Percentiles rank a stretch among this genome's conserved stretches.
These are phyloP conservation scores for Eurystomus gularis DNA, from an alignment of 2,113 vertebrate genomes.

Conservation along the genomic window DNA sequence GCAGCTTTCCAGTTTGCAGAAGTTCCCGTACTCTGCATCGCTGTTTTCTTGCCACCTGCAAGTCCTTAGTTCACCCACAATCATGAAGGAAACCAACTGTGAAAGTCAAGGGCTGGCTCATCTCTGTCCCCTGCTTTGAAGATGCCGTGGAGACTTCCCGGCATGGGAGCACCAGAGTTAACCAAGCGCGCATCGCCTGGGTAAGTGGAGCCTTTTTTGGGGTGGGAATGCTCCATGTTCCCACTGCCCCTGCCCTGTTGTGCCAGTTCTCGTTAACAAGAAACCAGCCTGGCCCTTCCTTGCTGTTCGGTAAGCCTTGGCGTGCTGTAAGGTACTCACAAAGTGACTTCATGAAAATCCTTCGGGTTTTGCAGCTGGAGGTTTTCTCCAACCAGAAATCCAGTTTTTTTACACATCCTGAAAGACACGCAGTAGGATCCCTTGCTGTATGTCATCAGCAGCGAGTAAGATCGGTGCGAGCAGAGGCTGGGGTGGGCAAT, in stretches of 20 bases:
- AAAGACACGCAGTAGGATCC: conserved; percentile 52
- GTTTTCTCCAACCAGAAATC: not conserved
- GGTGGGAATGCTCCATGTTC: not conserved
- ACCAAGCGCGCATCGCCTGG: fast-evolving
- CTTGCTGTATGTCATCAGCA: conserved; percentile 13
- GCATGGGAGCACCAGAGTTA: not conserved
- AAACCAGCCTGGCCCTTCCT: not conserved
- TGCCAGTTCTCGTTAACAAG: not conserved
- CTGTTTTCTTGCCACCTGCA: not conserved
- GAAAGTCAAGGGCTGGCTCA: not conserved
- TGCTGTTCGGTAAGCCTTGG: not conserved
- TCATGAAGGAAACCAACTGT: not conserved
- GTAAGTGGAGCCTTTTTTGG: not conserved
- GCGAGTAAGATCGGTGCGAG: not conserved
- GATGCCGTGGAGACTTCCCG: fast-evolving
- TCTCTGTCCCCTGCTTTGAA: not conserved
- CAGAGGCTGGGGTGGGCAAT: not conserved
- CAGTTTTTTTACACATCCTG: conserved; percentile 32
- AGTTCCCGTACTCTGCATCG: fast-evolving
- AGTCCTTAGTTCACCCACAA: not conserved
- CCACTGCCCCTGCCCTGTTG: not conserved
- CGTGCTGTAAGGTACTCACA: not conserved
- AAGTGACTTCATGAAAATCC: not conserved
- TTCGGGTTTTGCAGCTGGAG: not conserved
- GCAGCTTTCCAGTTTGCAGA: not conserved